Evolutionary conservation across 2,113 vertebrate species (phyloP).

Genomic region (Lasiurus borealis): DNA sequence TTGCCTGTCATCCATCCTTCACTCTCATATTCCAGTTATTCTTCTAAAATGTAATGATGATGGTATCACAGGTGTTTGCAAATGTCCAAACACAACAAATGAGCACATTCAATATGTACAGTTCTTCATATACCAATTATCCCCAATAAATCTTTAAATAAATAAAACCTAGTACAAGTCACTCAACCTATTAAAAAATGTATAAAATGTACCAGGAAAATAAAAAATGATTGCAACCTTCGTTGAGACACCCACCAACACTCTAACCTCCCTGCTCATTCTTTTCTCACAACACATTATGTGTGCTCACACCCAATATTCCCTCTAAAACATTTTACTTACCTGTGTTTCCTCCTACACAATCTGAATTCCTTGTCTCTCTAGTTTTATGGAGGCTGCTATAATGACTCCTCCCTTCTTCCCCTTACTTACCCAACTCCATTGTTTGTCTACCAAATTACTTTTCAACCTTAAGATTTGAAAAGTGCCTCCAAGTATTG

Average conservation of each 20-base stretch:
- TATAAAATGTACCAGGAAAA: neutral
- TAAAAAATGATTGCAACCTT: neutral
- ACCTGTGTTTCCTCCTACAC: neutral
- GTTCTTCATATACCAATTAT: neutral
- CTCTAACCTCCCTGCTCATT: neutral
- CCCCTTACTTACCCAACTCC: neutral
- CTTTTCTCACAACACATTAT: neutral
- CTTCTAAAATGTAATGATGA: constrained; percentile 24
- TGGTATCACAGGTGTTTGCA: neutral
- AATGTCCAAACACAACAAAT: neutral
- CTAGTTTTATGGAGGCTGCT: neutral
- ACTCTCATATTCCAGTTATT: neutral
- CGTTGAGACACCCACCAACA: neutral
- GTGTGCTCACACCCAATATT: neutral
- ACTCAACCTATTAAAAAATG: neutral
- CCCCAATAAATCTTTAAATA: neutral
- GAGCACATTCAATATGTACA: neutral
- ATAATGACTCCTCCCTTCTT: neutral
- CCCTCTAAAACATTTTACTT: neutral
- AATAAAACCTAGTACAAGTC: neutral
- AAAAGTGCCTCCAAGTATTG: neutral
- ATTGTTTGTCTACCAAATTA: neutral
- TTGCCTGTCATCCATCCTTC: neutral
- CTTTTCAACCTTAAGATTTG: neutral
- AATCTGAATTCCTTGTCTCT: neutral